phyloP scores from a whole-genome alignment of 1,140 invertebrate genomes.

The Leguminivora glycinivorella region DNA sequence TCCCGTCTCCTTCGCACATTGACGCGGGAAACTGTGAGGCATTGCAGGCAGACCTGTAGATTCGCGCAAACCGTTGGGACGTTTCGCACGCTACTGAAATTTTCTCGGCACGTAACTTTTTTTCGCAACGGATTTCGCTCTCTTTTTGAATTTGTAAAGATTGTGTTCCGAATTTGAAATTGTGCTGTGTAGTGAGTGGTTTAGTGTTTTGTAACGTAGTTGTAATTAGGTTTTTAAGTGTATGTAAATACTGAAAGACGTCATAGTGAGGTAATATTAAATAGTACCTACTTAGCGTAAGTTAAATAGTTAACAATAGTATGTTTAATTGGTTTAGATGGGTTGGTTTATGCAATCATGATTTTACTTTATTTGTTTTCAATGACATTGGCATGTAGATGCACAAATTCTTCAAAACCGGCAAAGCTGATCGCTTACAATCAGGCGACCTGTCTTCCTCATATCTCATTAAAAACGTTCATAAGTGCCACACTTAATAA shows the following conservation, averaged over 20 bases:
- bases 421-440: no score
- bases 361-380: no score
- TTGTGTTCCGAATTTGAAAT: conserved; percentile 22
- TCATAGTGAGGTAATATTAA: conserved; percentile 61
- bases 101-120: conserved; percentile 30
- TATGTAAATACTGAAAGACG: conserved; percentile 51
- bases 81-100: conserved; percentile 48
- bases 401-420: no score
- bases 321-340: not conserved
- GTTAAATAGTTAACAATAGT: conserved; percentile 1
- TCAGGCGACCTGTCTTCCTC: no score
- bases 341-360: not conserved
- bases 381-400: no score
- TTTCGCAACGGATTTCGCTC: conserved; percentile 1
- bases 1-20: conserved; percentile 41
- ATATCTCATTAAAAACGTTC: no score
- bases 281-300: not conserved
- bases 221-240: conserved; percentile 6
- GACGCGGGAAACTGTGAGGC: conserved; percentile 61
- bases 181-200: conserved; percentile 22
- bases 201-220: conserved; percentile 15
- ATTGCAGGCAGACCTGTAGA: conserved; percentile 70
- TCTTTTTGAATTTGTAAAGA: not conserved
- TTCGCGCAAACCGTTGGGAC: conserved; percentile 57
- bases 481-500: no score